phyloP scores from a whole-genome alignment of 2,113 vertebrate genomes.

The Semnopithecus entellus region DNA sequence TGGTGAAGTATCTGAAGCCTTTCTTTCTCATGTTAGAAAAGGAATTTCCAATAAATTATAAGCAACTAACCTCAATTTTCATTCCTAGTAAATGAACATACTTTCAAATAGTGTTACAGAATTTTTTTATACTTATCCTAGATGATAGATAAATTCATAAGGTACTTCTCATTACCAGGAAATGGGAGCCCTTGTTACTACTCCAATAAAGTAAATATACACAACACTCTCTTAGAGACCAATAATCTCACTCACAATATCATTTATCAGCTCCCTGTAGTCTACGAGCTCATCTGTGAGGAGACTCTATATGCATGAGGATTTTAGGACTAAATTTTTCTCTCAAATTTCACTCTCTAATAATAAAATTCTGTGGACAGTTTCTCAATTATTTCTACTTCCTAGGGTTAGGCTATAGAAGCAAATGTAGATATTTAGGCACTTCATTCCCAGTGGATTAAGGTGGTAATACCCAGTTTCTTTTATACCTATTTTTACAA shows the following conservation, averaged over 20 bases:
- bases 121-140: slow-evolving; percentile 16
- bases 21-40: slow-evolving; percentile 33
- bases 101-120: slow-evolving; percentile 8
- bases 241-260: background rate
- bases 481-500: slow-evolving; percentile 15
- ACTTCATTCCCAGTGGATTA: slow-evolving; percentile 36
- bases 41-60: slow-evolving; percentile 55
- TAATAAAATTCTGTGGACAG: slow-evolving; percentile 7
- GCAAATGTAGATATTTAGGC: slow-evolving; percentile 40
- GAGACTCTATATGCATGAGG: background rate
- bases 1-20: background rate
- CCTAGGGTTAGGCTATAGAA: background rate
- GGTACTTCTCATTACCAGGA: slow-evolving; percentile 18
- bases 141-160: slow-evolving; percentile 49
- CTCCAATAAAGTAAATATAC: slow-evolving; percentile 51
- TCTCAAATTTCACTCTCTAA: slow-evolving; percentile 46
- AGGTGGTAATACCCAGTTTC: slow-evolving; percentile 1
- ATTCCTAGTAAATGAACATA: slow-evolving; percentile 45
- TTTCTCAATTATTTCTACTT: slow-evolving; percentile 50
- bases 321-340: slow-evolving; percentile 55
- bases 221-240: background rate
- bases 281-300: background rate
- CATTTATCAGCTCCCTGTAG: slow-evolving; percentile 34
- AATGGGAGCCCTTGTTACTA: slow-evolving; percentile 3
- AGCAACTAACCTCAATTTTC: slow-evolving; percentile 47